A percentile compares a stretch with the other conserved stretches of the same genome.
Evolutionary conservation across 1,140 invertebrate species (phyloP).

Genomic region (Trichonephila inaurata): DNA sequence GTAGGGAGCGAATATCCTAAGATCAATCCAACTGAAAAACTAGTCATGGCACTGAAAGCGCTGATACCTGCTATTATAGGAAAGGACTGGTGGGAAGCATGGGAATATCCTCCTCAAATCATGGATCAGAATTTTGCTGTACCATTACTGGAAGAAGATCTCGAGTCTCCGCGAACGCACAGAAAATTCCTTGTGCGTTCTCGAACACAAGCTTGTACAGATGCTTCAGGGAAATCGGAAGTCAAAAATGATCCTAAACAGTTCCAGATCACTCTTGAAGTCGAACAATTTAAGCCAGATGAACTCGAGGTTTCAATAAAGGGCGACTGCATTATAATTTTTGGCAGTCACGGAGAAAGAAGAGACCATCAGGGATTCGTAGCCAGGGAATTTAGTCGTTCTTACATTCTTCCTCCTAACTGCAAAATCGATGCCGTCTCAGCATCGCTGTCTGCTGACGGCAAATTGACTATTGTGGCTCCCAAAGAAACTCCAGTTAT

Average conservation of each 20-base stretch:
- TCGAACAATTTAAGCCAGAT: neutral
- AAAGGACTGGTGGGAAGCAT: conserved; percentile 12
- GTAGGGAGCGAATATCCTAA: no score
- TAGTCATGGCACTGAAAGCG: neutral
- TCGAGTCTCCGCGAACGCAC: neutral
- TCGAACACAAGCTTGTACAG: neutral
- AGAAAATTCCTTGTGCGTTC: neutral
- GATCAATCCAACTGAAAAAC: no score
- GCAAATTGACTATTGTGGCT: neutral
- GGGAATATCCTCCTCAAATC: neutral
- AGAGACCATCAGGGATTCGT: neutral
- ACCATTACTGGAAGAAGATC: neutral
- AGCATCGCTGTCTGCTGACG: neutral
- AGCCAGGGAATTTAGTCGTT: neutral
- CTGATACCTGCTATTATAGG: neutral
- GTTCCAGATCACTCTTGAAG: neutral
- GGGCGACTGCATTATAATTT: neutral
- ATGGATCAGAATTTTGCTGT: neutral
- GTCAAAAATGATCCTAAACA: neutral
- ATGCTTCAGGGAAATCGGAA: neutral
- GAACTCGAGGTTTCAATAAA: neutral
- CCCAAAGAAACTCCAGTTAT: neutral
- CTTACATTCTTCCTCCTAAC: neutral
- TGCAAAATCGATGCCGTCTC: neutral
- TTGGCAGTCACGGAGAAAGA: neutral